Evolutionary conservation across 1,140 invertebrate species (phyloP).

Genomic region (Apolygus lucorum): DNA sequence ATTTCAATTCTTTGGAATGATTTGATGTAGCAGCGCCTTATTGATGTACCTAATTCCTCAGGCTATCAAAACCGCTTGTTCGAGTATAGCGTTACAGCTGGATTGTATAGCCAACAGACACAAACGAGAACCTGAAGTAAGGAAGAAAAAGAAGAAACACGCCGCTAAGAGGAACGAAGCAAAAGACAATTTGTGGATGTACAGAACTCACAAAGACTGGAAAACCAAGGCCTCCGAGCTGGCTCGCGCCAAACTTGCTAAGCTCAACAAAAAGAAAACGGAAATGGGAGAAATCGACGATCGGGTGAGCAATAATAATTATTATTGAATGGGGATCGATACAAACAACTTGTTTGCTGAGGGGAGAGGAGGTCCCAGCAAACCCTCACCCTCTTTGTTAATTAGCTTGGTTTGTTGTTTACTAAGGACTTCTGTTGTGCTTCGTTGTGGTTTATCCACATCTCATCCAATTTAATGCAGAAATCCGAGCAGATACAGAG

Average conservation of each 20-base stretch:
- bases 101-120: neutral
- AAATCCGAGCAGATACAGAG: no score
- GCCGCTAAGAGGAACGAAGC: neutral
- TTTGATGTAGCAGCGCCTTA: no score
- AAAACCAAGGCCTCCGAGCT: neutral
- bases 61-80: neutral
- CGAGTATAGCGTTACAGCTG: neutral
- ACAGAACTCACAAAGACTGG: neutral
- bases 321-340: neutral
- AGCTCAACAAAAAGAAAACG: neutral
- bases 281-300: neutral
- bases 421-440: no score
- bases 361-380: no score
- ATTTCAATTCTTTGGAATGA: no score
- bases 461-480: no score
- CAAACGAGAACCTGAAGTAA: neutral
- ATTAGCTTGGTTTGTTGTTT: no score
- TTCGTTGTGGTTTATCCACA: no score
- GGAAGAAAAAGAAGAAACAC: slow-evolving; percentile 7
- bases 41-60: no score
- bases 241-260: neutral
- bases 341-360: no score
- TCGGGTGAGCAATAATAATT: neutral
- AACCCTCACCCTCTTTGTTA: no score
- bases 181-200: slow-evolving; percentile 10